A percentile compares a stretch with the other conserved stretches of the same genome.
These are phyloP conservation scores for Platanista minor DNA, from an alignment of 2,113 vertebrate genomes.

Conservation along the genomic window DNA sequence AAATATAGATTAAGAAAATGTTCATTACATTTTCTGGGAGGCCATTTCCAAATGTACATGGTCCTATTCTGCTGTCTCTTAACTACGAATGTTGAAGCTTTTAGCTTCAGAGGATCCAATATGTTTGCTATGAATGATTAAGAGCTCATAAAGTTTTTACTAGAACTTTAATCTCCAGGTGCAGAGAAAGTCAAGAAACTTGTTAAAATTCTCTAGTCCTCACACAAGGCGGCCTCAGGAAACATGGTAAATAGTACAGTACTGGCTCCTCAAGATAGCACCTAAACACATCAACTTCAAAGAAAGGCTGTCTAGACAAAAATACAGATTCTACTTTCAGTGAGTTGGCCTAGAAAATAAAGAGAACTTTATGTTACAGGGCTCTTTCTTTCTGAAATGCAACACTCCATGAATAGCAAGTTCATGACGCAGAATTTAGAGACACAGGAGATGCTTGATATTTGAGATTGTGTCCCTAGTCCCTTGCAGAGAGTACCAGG, in stretches of 20 bases:
- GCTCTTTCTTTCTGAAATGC: slow-evolving; percentile 12
- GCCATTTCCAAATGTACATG: slow-evolving; percentile 54
- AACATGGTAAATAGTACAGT: neutral
- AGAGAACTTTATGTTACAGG: neutral
- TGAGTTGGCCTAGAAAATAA: neutral
- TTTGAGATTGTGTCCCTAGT: neutral
- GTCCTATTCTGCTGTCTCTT: slow-evolving; percentile 70
- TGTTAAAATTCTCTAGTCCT: slow-evolving; percentile 71
- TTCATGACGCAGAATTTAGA: neutral
- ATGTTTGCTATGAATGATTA: slow-evolving; percentile 81
- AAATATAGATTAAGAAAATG: slow-evolving; percentile 15
- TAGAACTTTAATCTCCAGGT: slow-evolving; percentile 76
- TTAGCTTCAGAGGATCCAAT: slow-evolving; percentile 69
- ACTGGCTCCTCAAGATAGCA: neutral
- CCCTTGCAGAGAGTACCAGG: neutral
- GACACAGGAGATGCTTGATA: neutral
- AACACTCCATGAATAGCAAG: neutral
- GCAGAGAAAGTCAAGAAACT: slow-evolving; percentile 66
- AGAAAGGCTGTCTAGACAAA: slow-evolving; percentile 6
- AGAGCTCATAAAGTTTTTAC: slow-evolving; percentile 78
- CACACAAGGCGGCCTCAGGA: slow-evolving; percentile 28
- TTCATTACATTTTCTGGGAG: slow-evolving; percentile 57
- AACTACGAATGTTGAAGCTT: slow-evolving; percentile 80
- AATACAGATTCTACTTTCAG: neutral
- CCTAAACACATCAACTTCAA: slow-evolving; percentile 24